Conservation (phyloP, 2,888 invertebrate species). For the Erannis defoliaria region DNA sequence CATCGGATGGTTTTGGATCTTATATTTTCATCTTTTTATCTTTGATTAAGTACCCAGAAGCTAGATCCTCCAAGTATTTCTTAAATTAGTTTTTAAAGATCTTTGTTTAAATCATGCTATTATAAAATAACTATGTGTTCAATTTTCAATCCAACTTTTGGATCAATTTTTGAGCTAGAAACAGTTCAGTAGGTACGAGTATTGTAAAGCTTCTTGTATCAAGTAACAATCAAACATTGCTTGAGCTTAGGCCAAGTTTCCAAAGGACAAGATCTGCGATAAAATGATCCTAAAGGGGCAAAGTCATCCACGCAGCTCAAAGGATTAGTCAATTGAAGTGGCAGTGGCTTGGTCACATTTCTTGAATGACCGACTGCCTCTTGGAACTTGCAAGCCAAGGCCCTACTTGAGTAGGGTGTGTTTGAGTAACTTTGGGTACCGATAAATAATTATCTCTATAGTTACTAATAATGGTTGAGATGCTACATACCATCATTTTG, state of each 20-base stretch:
- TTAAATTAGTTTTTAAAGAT: no score
- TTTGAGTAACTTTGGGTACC: background rate
- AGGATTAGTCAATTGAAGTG: constrained; percentile 34
- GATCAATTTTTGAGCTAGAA: background rate
- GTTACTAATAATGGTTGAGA: background rate
- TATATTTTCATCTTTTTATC: no score
- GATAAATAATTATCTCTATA: background rate
- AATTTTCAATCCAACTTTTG: background rate
- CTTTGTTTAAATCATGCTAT: no score
- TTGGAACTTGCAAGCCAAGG: constrained; percentile 9
- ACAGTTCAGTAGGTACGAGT: background rate
- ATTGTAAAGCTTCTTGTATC: background rate
- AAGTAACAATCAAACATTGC: background rate
- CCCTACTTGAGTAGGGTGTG: constrained; percentile 12
- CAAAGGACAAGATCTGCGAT: constrained; percentile 17
- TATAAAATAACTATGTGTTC: no score
- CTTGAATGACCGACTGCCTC: constrained; percentile 19
- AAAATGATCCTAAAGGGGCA: constrained; percentile 17
- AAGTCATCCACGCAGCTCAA: constrained; percentile 31
- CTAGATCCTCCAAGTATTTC: no score
- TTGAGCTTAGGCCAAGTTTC: constrained; percentile 7
- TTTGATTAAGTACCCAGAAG: no score
- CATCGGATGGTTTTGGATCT: no score
- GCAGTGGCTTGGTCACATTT: constrained; percentile 28
- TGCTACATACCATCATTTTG: no score